These are phyloP conservation scores for Sylvia borin DNA, from an alignment of 2,797 vertebrate genomes.

Conservation along the genomic window DNA sequence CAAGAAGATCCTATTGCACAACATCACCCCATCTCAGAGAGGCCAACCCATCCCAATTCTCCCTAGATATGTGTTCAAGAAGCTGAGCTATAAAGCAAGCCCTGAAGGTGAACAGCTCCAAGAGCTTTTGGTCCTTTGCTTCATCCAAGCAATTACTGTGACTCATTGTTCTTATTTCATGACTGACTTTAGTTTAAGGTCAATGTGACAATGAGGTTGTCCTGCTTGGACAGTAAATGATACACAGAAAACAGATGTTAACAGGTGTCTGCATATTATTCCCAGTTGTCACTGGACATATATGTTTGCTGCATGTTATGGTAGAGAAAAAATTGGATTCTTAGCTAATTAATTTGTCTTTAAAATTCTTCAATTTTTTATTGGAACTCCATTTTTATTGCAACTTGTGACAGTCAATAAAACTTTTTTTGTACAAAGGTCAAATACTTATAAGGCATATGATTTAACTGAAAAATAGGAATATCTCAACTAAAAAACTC, in stretches of 20 bases:
- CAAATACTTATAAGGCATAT: background rate
- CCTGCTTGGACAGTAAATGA: background rate
- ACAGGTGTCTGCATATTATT: background rate
- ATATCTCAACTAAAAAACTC: background rate
- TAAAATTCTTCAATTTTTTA: background rate
- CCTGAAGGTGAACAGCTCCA: conserved; percentile 32
- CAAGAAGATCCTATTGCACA: conserved; percentile 45
- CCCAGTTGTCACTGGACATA: background rate
- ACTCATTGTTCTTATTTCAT: conserved; percentile 21
- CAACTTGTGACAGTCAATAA: background rate
- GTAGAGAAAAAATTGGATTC: background rate
- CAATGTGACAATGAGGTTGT: conserved; percentile 1
- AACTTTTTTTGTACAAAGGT: background rate
- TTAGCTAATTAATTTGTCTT: background rate
- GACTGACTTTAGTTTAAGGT: conserved; percentile 28
- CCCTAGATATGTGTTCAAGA: conserved; percentile 29
- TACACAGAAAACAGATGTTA: conserved; percentile 8
- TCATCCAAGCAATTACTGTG: conserved; percentile 18
- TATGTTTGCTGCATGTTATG: background rate
- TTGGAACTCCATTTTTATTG: background rate
- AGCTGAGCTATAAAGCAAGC: background rate
- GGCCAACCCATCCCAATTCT: background rate
- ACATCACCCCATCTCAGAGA: conserved; percentile 19
- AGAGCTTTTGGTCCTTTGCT: conserved; percentile 8
- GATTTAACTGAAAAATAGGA: background rate